Evolutionary conservation across 2,797 vertebrate species (phyloP).

Genomic region (Pseudochromis fuscus): DNA sequence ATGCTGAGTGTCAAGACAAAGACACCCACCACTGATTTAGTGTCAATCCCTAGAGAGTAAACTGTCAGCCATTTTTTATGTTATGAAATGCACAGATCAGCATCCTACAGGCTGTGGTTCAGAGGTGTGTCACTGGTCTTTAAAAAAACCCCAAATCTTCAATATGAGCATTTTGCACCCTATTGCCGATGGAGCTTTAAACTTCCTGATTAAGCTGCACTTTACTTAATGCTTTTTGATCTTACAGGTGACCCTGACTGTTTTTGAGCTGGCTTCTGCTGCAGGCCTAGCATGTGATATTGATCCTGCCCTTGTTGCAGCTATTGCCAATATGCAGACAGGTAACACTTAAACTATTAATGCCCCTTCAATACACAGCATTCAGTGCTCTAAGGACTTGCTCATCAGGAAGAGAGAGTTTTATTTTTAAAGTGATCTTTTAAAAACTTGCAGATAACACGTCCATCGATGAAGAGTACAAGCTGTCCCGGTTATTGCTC

Average conservation of each 20-base stretch:
- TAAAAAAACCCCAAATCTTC: too few relatives aligned
- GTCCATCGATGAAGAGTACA: constrained; percentile 92
- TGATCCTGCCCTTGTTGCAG: constrained; percentile 89
- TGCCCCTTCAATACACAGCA: background rate
- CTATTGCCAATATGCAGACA: constrained; percentile 86
- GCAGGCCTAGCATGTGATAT: constrained; percentile 91
- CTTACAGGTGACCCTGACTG: constrained; percentile 87
- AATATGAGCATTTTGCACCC: background rate
- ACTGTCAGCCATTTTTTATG: constrained; percentile 15
- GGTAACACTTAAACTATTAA: constrained; percentile 76
- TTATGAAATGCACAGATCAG: background rate
- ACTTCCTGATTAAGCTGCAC: background rate
- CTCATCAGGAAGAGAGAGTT: background rate
- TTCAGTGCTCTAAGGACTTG: background rate
- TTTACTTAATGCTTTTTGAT: constrained; percentile 8
- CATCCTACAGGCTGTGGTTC: background rate
- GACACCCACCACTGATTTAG: constrained; percentile 36
- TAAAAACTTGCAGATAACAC: constrained; percentile 83
- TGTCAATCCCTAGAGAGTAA: constrained; percentile 10
- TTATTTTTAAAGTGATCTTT: background rate
- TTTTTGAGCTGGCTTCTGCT: constrained; percentile 92
- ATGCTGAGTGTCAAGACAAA: constrained; percentile 50
- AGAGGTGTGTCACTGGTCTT: background rate
- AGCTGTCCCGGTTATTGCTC: constrained; percentile 90
- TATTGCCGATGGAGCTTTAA: background rate